A percentile compares a stretch with the other conserved stretches of the same genome.
Evolutionary conservation across 2,113 vertebrate genomes (phyloP).

Genomic region (Chinchilla lanigera): DNA sequence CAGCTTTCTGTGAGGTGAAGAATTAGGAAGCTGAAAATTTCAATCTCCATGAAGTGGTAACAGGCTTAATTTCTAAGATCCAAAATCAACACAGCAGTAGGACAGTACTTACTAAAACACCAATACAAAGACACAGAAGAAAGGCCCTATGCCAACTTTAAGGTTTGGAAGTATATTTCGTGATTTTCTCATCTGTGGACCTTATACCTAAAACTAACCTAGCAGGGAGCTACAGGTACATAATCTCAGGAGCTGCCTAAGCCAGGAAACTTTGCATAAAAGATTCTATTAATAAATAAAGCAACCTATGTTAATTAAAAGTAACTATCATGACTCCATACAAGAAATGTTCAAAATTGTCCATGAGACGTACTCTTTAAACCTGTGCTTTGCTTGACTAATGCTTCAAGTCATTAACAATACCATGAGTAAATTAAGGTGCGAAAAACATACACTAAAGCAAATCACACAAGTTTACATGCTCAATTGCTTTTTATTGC

Average conservation of each 20-base stretch:
- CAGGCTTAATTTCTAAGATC: not conserved
- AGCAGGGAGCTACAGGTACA: rapidly evolving
- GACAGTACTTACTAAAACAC: not conserved
- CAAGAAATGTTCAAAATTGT: slow-evolving; percentile 57
- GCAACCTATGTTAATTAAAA: not conserved
- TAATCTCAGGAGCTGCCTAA: not conserved
- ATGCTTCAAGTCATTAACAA: not conserved
- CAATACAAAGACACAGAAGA: not conserved
- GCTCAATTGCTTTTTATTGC: slow-evolving; percentile 65
- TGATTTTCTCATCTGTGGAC: not conserved
- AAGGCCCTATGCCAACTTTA: rapidly evolving
- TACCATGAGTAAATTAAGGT: not conserved
- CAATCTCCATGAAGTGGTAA: rapidly evolving
- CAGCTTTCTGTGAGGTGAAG: not conserved
- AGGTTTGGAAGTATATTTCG: not conserved
- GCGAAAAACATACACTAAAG: slow-evolving; percentile 6
- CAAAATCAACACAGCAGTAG: not conserved
- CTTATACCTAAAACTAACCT: not conserved
- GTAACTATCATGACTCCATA: not conserved
- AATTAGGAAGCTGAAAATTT: not conserved
- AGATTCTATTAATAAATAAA: not conserved
- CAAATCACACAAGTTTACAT: slow-evolving; percentile 52
- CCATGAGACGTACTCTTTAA: slow-evolving; percentile 47
- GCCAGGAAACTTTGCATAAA: not conserved
- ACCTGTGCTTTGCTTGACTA: not conserved